Evolutionary conservation across 64 coral and sea anemone genomes (phyloP).

Genomic region (Dendronephthya gigantea): DNA sequence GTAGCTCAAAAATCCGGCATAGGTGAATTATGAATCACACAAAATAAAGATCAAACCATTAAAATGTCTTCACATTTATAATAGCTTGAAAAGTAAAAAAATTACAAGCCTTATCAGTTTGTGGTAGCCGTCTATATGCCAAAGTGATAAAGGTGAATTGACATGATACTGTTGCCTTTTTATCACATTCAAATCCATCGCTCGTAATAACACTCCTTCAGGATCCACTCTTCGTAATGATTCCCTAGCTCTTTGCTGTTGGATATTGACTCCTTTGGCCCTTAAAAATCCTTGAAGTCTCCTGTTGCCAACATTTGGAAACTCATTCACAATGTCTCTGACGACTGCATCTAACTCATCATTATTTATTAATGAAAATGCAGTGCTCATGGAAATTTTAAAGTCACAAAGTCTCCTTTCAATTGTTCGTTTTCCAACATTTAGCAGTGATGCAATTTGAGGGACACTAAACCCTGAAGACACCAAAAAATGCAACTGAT

Average conservation of each 20-base stretch:
- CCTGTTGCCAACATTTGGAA: constrained; percentile 39
- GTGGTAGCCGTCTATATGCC: constrained; percentile 44
- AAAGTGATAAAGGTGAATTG: constrained; percentile 5
- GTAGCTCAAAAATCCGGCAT: too few species aligned
- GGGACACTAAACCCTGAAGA: too few species aligned
- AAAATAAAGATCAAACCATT: too few species aligned
- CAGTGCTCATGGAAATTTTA: not conserved
- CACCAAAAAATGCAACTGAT: constrained; percentile 29
- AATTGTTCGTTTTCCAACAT: constrained; percentile 18
- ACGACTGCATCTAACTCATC: too few species aligned
- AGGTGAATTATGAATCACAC: too few species aligned
- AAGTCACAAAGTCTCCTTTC: constrained; percentile 31
- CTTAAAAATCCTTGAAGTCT: constrained; percentile 29
- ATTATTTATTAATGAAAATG: not conserved
- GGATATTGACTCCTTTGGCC: constrained; percentile 6
- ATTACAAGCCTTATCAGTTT: constrained; percentile 32
- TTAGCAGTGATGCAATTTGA: too few species aligned
- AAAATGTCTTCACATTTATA: too few species aligned
- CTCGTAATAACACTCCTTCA: constrained; percentile 21
- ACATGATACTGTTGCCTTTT: constrained; percentile 22
- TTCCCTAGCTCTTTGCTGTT: constrained; percentile 27
- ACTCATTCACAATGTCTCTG: constrained; percentile 18
- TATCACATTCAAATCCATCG: constrained; percentile 16
- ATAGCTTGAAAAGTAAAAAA: not conserved
- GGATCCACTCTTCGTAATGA: constrained; percentile 29